Evolutionary conservation across 2,113 vertebrate species (phyloP), one percentile per base, ranked within the genome.

Genomic region (Oryzias celebensis): DNA sequence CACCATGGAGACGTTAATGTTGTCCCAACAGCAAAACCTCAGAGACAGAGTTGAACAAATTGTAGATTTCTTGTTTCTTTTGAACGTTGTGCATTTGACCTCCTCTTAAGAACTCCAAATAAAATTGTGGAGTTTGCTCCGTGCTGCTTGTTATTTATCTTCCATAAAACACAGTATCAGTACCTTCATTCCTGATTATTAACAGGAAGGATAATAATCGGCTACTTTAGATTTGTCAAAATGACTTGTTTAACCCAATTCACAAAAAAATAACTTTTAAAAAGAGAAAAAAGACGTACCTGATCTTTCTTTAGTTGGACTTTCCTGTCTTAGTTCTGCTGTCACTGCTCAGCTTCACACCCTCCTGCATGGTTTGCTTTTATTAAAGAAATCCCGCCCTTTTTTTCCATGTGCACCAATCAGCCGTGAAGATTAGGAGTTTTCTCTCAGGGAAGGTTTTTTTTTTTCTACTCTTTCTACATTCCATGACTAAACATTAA

Each of bases 371-470:
- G n/a, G 61, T 36, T 36, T 68, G 70, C 68, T 87, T 85, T 88
- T 90, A 87, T 85, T 75, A 62, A 77, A 65, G 0, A 15, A 51
- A 63, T 83, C 77, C 86, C 85, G 82, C 3, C 88, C 87, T 85
- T 60, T 77, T 75, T 82, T 5, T 12, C 36, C 24, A 41, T 14
- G 20, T 12, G 0, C 85, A 58, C 88, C 85, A 62, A 86, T 86
- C 77, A 85, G 80, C 51, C 42, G 47, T 31, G 1, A 62, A 62
- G 17, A 68, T 54, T 14, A 52, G 42, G 31, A 17, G 28, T 59
- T 58, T 54, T 50, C 64, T 63, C 1, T 10, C 36, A 7, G 10
- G 36, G 8, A 36, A 36, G 36, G 36, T 2, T 36, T 36, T 36
- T 36, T 36, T 36, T 0, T 43, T 51, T 75, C 36, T 58, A 45